Base-by-base conservation (phyloP, 2,888 invertebrate species). In the Sycophila texana region DNA sequence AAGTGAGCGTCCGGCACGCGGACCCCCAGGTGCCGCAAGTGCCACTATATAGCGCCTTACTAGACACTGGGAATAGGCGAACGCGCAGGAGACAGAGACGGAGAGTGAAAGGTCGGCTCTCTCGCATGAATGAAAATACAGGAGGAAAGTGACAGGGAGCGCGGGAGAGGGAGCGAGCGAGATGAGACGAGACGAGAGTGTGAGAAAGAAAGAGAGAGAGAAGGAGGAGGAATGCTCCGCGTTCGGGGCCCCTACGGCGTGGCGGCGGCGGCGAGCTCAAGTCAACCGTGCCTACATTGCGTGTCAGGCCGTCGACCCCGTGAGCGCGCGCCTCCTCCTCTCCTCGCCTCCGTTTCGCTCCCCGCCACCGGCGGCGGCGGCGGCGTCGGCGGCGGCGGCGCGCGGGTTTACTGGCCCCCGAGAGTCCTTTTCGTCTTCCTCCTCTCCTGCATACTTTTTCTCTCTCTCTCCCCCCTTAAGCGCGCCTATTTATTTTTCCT, bases 231-330 rank as follows among this genome's bases (percentile, higher is more conserved):
- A 63, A 75, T 53, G 18, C 57, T 55, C 61, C 12, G 63, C 63
- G 16, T 57, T 74, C 68, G 65, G 61, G 71, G 80, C 83, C 86
- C 87, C 86, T 85, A 86, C 85, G 85, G 86, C 87, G 26, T n/a
- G 30, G 30, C 61, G 12, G 22, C 39, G 51, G 51, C 53, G 53
- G 16, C n/a, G 53, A 57, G 51, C 76, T 76, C 76, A 70, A 76
- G 87, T 89, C 88, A 89, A 87, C 88, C 88, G 88, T 67, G 49
- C 53, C 39, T 70, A 63, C 49, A 49, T 60, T 88, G 88, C 89
- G 89, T 89, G 88, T 85, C 86, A 86, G 89, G 89, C 85, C 89
- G 86, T 87, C 88, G 89, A 89, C 89, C 89, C 86, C 87, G 82
- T 83, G 83, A 39, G 39, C n/a, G 53, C 53, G 83, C 68, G 60